Percentiles rank a stretch among this genome's conserved stretches.
phyloP scores from a whole-genome alignment of 2,797 vertebrate species.

The Sandelia bainsii region DNA sequence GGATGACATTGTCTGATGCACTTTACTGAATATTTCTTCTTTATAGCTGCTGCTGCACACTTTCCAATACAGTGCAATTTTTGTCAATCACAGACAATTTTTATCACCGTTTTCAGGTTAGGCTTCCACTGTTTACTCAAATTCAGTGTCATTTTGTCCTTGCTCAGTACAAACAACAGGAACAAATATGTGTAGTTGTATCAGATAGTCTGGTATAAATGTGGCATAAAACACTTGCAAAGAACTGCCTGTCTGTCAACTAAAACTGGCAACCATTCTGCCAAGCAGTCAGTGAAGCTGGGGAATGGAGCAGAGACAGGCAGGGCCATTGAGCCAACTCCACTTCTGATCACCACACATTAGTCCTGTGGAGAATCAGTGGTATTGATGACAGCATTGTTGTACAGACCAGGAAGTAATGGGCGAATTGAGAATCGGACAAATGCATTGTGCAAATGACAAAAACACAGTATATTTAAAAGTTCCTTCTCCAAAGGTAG shows the following conservation, averaged over 20 bases:
- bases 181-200: constrained; percentile 37
- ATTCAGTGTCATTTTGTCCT: constrained; percentile 30
- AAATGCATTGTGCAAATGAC: background rate
- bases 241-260: constrained; percentile 9
- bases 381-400: constrained; percentile 52
- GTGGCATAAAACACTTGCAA: constrained; percentile 29
- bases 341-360: constrained; percentile 43
- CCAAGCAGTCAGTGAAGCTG: constrained; percentile 32
- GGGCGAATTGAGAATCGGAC: constrained; percentile 26
- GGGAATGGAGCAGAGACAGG: constrained; percentile 28
- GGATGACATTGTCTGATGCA: constrained; percentile 17
- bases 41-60: background rate
- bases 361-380: constrained; percentile 53
- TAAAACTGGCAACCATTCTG: constrained; percentile 42
- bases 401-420: constrained; percentile 30
- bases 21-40: constrained; percentile 27
- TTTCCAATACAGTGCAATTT: constrained; percentile 15
- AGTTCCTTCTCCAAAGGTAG: constrained; percentile 14
- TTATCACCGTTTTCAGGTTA: constrained; percentile 20
- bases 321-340: constrained; percentile 42
- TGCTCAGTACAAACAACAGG: constrained; percentile 36
- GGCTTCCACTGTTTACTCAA: constrained; percentile 44
- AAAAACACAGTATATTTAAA: constrained; percentile 16
- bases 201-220: constrained; percentile 29
- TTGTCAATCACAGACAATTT: constrained; percentile 21